A percentile compares a stretch with the other conserved stretches of the same genome.
These are phyloP conservation scores for Poecilus cupreus DNA, from an alignment of 2,888 invertebrate species.

Conservation along the genomic window DNA sequence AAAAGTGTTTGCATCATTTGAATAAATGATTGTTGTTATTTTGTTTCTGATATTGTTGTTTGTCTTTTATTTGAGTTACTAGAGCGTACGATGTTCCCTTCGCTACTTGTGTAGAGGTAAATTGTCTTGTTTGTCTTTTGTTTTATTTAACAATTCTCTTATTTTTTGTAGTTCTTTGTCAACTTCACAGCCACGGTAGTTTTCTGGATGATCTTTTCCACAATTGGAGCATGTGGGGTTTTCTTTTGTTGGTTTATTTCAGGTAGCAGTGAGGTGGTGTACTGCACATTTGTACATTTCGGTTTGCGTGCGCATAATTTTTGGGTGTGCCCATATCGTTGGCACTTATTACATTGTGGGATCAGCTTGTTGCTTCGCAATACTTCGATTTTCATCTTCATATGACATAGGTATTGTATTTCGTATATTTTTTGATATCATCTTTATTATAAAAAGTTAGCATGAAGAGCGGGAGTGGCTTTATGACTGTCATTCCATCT, in stretches of 20 bases:
- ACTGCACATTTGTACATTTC: conserved; percentile 39
- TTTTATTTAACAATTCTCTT: not conserved
- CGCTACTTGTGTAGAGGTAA: not conserved
- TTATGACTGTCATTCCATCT: not conserved
- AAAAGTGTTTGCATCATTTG: not conserved
- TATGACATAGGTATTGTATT: not conserved
- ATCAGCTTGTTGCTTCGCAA: too few species aligned
- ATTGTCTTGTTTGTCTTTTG: not conserved
- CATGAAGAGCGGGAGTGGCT: too few species aligned
- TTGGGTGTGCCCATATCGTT: not conserved
- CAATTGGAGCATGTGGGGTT: not conserved
- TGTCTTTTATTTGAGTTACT: not conserved
- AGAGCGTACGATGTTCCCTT: not conserved
- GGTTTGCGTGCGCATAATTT: not conserved
- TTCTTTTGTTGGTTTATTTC: not conserved
- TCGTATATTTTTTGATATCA: too few species aligned
- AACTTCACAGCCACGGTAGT: not conserved
- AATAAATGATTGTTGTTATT: not conserved
- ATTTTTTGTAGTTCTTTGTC: not conserved
- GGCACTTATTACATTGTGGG: not conserved
- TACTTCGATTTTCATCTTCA: not conserved
- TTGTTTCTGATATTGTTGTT: not conserved
- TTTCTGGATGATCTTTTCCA: not conserved
- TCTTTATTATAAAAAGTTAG: too few species aligned
- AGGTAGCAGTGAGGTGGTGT: not conserved